phyloP scores from a whole-genome alignment of 2,113 vertebrate genomes.

The Ibidorhyncha struthersii region DNA sequence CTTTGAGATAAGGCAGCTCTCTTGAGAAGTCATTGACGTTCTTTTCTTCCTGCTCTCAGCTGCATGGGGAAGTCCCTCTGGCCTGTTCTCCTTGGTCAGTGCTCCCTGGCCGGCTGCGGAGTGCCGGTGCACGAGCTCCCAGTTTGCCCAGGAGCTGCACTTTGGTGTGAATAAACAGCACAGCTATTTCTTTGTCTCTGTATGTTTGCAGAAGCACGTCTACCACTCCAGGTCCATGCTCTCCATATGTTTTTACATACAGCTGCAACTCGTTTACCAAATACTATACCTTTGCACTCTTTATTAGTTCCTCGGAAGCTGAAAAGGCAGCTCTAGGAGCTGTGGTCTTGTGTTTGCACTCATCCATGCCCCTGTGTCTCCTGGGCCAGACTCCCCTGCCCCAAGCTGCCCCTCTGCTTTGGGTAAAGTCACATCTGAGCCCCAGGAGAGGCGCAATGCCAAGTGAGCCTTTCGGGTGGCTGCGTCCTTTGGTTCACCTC shows the following conservation, averaged over 20 bases:
- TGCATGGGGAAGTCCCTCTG: accelerated
- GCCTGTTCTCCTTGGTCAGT: accelerated
- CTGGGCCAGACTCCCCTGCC: background rate
- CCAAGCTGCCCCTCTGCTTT: background rate
- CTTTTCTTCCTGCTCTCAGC: background rate
- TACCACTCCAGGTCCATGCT: accelerated
- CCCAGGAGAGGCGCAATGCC: background rate
- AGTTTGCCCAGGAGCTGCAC: background rate
- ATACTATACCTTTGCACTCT: background rate
- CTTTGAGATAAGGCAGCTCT: background rate
- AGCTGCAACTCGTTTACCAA: background rate
- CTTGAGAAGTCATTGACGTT: background rate
- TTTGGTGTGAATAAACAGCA: background rate
- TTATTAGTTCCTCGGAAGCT: background rate
- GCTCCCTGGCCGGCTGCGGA: background rate
- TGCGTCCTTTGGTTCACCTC: slow-evolving; percentile 28
- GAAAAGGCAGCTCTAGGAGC: background rate
- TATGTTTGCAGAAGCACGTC: background rate
- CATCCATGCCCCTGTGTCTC: background rate
- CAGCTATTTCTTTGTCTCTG: background rate
- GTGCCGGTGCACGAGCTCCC: accelerated
- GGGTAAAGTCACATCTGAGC: background rate
- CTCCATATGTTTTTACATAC: background rate
- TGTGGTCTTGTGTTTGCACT: background rate
- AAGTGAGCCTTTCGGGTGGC: background rate